Evolutionary conservation across 2,888 invertebrate species (phyloP).

Genomic region (Aphidoletes aphidimyza): DNA sequence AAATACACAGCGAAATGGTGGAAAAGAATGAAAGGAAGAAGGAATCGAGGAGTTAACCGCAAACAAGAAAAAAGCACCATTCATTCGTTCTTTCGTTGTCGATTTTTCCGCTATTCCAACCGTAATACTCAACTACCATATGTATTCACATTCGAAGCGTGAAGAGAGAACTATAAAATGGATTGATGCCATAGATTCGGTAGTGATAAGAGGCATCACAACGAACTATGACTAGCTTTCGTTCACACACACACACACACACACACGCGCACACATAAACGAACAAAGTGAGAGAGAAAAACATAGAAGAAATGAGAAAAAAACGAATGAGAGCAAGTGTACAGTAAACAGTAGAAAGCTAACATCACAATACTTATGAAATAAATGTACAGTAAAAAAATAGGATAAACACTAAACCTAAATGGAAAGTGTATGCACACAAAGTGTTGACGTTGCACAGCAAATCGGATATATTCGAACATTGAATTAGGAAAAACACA

Average conservation of each 20-base stretch:
- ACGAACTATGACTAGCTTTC: too few species aligned
- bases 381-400: constrained; percentile 23
- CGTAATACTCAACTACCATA: neutral
- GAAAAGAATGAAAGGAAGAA: neutral
- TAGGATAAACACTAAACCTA: constrained; percentile 29
- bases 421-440: constrained; percentile 39
- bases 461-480: neutral
- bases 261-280: neutral
- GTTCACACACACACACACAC: too few species aligned
- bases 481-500: constrained; percentile 42
- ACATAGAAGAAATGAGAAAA: too few species aligned
- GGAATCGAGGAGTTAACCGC: neutral
- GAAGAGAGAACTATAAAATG: constrained; percentile 41
- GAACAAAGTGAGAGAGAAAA: neutral
- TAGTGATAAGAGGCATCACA: neutral
- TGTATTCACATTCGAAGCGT: neutral
- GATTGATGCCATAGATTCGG: constrained; percentile 44
- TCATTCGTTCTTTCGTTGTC: constrained; percentile 10
- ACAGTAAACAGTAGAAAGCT: constrained; percentile 5
- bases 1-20: neutral
- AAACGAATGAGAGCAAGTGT: too few species aligned
- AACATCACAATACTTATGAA: constrained; percentile 22
- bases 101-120: neutral
- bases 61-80: constrained; percentile 1
- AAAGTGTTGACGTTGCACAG: constrained; percentile 40